Evolutionary conservation across 2,797 vertebrate genomes (phyloP).

Genomic region (Oceanodroma leucorhoa): DNA sequence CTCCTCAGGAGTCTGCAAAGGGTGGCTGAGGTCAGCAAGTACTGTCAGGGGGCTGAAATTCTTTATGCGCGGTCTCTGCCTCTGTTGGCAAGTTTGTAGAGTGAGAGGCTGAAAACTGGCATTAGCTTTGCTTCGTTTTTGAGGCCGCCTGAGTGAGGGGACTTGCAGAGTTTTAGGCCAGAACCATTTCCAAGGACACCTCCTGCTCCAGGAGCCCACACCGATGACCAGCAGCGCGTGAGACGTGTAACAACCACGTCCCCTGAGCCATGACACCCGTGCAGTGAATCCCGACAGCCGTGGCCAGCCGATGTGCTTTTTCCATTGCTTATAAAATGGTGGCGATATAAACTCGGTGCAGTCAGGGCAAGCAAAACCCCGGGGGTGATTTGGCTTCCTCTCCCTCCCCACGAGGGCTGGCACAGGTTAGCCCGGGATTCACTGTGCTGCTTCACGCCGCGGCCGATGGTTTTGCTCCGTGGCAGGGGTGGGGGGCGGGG

Average conservation of each 20-base stretch:
- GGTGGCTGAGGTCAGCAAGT: neutral
- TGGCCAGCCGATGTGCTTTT: neutral
- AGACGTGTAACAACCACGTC: rapidly evolving
- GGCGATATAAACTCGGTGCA: rapidly evolving
- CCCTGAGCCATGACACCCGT: rapidly evolving
- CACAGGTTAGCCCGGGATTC: neutral
- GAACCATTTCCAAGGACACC: neutral
- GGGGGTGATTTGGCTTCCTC: neutral
- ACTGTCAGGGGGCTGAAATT: neutral
- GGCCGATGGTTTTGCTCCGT: neutral
- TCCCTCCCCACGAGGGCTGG: neutral
- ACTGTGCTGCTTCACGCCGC: neutral
- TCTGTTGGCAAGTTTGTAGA: neutral
- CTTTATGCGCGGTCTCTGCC: neutral
- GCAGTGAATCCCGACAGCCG: neutral
- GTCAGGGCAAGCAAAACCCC: neutral
- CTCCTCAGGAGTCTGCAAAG: neutral
- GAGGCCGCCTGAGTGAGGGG: neutral
- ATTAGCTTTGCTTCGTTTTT: rapidly evolving
- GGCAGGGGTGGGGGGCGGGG: neutral
- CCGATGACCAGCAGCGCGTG: rapidly evolving
- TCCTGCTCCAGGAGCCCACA: neutral
- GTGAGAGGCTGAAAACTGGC: neutral
- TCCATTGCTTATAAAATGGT: neutral
- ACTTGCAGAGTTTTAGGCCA: neutral